A percentile compares a stretch with the other conserved stretches of the same genome.
phyloP scores from a whole-genome alignment of 1,140 invertebrate species.

The Achroia grisella region DNA sequence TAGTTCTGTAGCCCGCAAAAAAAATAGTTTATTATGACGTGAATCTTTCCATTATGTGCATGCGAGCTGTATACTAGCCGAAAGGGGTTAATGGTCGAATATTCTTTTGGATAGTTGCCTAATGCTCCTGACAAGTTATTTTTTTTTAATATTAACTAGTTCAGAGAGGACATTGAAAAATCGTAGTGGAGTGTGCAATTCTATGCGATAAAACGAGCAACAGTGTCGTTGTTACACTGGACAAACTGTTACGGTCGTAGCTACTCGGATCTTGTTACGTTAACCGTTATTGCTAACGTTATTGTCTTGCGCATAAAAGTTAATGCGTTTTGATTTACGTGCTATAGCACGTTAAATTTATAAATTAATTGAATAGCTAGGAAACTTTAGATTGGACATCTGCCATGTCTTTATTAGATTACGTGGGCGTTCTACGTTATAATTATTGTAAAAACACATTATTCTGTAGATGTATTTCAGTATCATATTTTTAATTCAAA shows the following conservation, averaged over 20 bases:
- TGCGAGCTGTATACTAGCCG: conserved; percentile 25
- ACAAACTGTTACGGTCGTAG: neutral
- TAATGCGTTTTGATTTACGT: conserved; percentile 3
- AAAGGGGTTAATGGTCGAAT: conserved; percentile 35
- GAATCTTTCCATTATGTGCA: conserved; percentile 26
- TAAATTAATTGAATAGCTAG: neutral
- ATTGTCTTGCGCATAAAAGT: conserved; percentile 2
- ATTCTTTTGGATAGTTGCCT: conserved; percentile 44
- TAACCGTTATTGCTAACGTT: conserved; percentile 5
- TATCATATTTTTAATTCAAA: too few species aligned
- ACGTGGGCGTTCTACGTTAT: too few species aligned
- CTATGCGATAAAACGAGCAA: conserved; percentile 1
- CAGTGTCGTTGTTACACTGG: neutral
- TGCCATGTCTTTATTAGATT: too few species aligned
- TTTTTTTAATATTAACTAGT: too few species aligned
- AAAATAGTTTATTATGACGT: conserved; percentile 41
- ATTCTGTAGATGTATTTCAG: too few species aligned
- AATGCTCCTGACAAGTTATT: conserved; percentile 41
- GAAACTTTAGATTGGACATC: neutral
- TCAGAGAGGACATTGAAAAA: too few species aligned
- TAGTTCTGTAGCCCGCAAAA: conserved; percentile 21
- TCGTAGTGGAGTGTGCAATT: neutral
- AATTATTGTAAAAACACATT: too few species aligned
- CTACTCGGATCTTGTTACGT: neutral
- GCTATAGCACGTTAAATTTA: neutral